Evolutionary conservation across 2,888 invertebrate species (phyloP), one percentile per base, ranked within the genome.

Genomic region (Frankliniella fusca): DNA sequence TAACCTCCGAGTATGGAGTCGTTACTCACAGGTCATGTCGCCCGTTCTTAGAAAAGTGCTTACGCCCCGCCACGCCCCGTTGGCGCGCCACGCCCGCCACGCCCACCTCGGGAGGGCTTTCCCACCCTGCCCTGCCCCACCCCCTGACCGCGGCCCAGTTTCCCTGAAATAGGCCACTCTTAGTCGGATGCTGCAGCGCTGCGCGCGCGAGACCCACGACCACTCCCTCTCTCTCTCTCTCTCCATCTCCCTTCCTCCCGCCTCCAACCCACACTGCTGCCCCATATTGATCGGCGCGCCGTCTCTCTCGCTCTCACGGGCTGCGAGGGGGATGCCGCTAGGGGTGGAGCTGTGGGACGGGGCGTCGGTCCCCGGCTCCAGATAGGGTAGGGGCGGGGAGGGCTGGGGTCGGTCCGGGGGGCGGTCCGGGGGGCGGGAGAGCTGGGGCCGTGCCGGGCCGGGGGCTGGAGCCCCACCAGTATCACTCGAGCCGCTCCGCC

Each of bases 101-200:
- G 61, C 61, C 61, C 61, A 61, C 61, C 61, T 61, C n/a, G 61
- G 18, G 15, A 18, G 54, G 18, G 54, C 38, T 38, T 38, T 38
- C 38, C 38, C 38, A 38, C 27, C 23, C 70, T 27, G 70, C 70
- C 70, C 70, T 20, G 70, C 70, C 27, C 70, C 70, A 23, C 70
- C 70, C 70, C 70, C 70, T 76, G 70, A 76, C 70, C 70, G 70
- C 70, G 70, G 70, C 70, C 70, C 70, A 76, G 70, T 76, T 76
- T 76, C 70, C 70, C 70, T 76, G 70, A 76, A 76, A 76, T 76
- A 76, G 70, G 70, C 70, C 70, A 76, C 70, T 76, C 70, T 76
- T 27, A 15, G 54, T 15, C 27, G 70, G 70, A 76, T 76, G 70
- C 70, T 76, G 70, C 70, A 76, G 70, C 23, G 38, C 38, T 38